A percentile compares a stretch with the other conserved stretches of the same genome.
Conservation (phyloP, 2,113 vertebrate genomes). For the Thalassoma bifasciatum region DNA sequence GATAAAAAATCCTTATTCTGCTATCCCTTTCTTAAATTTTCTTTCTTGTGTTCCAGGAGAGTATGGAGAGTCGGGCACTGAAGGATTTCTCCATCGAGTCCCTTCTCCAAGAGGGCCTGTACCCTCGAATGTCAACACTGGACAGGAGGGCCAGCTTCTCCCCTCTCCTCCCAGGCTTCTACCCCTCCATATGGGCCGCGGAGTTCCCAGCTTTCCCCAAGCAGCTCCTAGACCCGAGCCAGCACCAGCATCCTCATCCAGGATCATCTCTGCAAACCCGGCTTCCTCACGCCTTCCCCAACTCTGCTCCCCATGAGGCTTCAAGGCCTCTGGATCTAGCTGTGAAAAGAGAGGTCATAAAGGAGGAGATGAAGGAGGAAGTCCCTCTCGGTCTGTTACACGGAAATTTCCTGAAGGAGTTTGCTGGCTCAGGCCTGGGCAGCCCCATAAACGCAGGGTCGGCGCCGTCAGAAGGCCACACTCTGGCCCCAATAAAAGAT, state of each 20-base stretch:
- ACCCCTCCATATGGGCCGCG: conserved; percentile 91
- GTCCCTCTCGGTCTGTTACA: conserved; percentile 86
- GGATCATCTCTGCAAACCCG: conserved; percentile 77
- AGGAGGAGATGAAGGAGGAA: conserved; percentile 95
- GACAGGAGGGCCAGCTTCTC: conserved; percentile 89
- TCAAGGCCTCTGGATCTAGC: conserved; percentile 90
- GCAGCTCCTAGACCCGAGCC: conserved; percentile 79
- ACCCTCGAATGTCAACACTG: conserved; percentile 88
- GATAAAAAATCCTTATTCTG: too few species aligned
- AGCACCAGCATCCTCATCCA: conserved; percentile 61
- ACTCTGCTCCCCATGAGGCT: conserved; percentile 80
- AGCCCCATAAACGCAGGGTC: conserved; percentile 64
- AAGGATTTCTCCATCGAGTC: conserved; percentile 98
- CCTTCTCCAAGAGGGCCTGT: conserved; percentile 93
- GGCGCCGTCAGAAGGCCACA: conserved; percentile 77
- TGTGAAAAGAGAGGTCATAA: conserved; percentile 94
- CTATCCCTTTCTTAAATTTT: too few species aligned
- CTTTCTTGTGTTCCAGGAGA: conserved; percentile 67
- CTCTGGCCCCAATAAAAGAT: conserved; percentile 91
- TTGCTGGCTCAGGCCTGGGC: conserved; percentile 77
- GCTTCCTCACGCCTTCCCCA: conserved; percentile 79
- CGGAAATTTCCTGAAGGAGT: conserved; percentile 92
- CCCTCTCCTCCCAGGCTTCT: conserved; percentile 90
- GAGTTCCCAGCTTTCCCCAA: conserved; percentile 89
- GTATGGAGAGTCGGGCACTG: conserved; percentile 81